Evolutionary conservation across 2,113 vertebrate species (phyloP).

Genomic region (Thryonomys swinderianus): DNA sequence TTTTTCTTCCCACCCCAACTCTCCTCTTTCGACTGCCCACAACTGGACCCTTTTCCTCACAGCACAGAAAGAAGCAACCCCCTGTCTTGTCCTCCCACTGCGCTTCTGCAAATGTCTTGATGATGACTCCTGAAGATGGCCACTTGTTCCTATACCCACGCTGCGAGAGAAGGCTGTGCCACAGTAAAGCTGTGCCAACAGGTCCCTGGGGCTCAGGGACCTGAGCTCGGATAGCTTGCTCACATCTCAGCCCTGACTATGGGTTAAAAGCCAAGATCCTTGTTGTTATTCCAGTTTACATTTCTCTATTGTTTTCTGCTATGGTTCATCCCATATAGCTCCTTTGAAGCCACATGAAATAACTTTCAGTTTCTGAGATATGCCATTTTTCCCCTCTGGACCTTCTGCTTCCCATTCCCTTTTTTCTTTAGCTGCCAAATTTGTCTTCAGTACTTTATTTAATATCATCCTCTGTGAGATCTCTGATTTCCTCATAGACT

Average conservation of each 20-base stretch:
- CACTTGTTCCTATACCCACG: rapidly evolving
- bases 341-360: background rate
- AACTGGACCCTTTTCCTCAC: background rate
- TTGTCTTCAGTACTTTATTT: background rate
- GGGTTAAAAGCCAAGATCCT: background rate
- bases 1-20: background rate
- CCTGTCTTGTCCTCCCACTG: background rate
- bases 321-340: rapidly evolving
- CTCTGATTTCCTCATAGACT: background rate
- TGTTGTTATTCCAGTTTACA: background rate
- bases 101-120: background rate
- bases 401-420: background rate
- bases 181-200: rapidly evolving
- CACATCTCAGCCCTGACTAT: background rate
- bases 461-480: background rate
- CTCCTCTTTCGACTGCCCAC: background rate
- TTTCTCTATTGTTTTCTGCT: background rate
- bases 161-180: background rate
- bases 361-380: background rate
- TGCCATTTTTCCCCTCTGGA: background rate
- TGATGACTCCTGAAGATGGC: rapidly evolving
- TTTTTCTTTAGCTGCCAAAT: background rate
- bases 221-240: background rate
- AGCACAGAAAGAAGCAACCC: background rate
- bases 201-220: rapidly evolving